These are phyloP conservation scores for Amiota mariae DNA, from an alignment of 2,888 invertebrate genomes.

Conservation along the genomic window DNA sequence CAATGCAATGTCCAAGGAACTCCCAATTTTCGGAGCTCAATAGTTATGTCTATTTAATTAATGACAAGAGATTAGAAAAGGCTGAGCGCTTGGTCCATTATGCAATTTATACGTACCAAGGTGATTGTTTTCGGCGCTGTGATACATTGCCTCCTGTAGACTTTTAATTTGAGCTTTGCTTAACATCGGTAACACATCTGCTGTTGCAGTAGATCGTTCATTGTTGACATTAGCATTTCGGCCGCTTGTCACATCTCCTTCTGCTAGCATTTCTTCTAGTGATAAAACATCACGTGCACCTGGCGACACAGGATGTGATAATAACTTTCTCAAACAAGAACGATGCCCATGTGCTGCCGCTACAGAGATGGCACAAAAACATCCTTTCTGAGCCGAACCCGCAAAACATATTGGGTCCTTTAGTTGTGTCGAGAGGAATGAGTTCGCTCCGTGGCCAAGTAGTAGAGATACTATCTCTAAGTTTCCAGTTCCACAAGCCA, in stretches of 20 bases:
- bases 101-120: conserved; percentile 75
- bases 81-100: conserved; percentile 34
- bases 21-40: conserved; percentile 88
- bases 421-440: conserved; percentile 88
- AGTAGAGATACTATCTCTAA: conserved; percentile 86
- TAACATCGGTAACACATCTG: conserved; percentile 74
- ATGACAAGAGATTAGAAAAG: conserved; percentile 29
- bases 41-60: conserved; percentile 81
- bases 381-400: conserved; percentile 88
- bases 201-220: conserved; percentile 55
- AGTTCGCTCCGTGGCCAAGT: conserved; percentile 89
- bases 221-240: conserved; percentile 69
- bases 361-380: conserved; percentile 90
- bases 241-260: conserved; percentile 77
- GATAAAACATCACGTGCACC: conserved; percentile 85
- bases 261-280: conserved; percentile 91
- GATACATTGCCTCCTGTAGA: conserved; percentile 94
- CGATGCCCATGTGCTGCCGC: conserved; percentile 92
- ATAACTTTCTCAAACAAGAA: conserved; percentile 82
- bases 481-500: conserved; percentile 87
- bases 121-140: conserved; percentile 92
- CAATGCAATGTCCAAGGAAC: conserved; percentile 94
- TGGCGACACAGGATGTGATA: conserved; percentile 82
- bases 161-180: conserved; percentile 89
- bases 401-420: conserved; percentile 90